A percentile compares a stretch with the other conserved stretches of the same genome.
Evolutionary conservation across 2,113 vertebrate species (phyloP).

Genomic region (Electrona antarctica): DNA sequence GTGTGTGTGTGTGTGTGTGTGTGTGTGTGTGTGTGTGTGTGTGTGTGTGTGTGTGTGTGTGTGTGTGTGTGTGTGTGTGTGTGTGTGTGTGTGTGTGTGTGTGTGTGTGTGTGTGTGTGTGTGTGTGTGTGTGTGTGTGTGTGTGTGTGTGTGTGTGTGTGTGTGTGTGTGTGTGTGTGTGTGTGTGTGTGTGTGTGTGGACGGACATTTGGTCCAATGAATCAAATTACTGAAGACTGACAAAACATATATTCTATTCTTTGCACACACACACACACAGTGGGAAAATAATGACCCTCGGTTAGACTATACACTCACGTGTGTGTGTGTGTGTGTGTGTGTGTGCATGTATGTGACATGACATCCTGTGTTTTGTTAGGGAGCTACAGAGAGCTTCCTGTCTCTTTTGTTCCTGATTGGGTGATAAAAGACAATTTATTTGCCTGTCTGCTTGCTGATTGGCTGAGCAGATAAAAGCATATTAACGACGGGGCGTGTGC

Average conservation of each 20-base stretch:
- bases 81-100: background rate
- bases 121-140: background rate
- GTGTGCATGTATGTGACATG: background rate
- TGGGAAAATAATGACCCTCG: conserved; percentile 26
- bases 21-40: background rate
- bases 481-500: conserved; percentile 32
- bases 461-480: conserved; percentile 33
- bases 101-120: conserved; percentile 4
- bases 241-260: background rate
- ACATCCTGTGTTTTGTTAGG: background rate
- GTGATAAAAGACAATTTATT: conserved; percentile 32
- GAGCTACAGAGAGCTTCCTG: conserved; percentile 22
- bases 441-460: conserved; percentile 22
- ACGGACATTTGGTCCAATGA: too few relatives aligned
- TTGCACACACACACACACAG: background rate
- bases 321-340: background rate
- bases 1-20: conserved; percentile 1
- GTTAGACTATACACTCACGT: conserved; percentile 23
- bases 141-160: conserved; percentile 2
- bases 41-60: background rate
- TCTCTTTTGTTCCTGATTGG: conserved; percentile 30
- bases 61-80: background rate
- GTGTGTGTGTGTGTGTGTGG: conserved; percentile 1
- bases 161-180: conserved; percentile 1
- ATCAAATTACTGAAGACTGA: too few relatives aligned